Percentiles rank a stretch among this genome's conserved stretches.
phyloP scores from a whole-genome alignment of 1,140 invertebrate genomes.

The Saxidomus purpurata region DNA sequence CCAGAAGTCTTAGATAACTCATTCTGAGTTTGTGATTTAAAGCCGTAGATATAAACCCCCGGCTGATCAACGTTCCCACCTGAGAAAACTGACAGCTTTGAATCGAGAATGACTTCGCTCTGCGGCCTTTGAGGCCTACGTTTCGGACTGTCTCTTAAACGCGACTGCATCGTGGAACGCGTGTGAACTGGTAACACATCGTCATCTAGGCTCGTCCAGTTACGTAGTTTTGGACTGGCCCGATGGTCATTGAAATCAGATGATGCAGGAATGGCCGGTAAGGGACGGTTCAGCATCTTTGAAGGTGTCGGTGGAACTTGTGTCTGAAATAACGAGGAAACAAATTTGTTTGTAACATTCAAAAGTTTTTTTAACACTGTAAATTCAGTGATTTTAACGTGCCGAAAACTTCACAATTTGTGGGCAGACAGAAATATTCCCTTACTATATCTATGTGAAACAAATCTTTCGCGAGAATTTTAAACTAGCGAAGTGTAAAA shows the following conservation, averaged over 20 bases:
- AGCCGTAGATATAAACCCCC: slow-evolving; percentile 75
- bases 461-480: too few relatives aligned
- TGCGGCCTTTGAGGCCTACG: slow-evolving; percentile 70
- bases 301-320: slow-evolving; percentile 47
- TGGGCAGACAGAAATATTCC: too few relatives aligned
- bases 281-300: slow-evolving; percentile 78
- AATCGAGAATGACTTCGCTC: slow-evolving; percentile 74
- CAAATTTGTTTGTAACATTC: neutral
- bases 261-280: slow-evolving; percentile 60
- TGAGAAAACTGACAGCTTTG: slow-evolving; percentile 47
- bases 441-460: too few relatives aligned
- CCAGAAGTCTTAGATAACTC: slow-evolving; percentile 10
- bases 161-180: slow-evolving; percentile 41
- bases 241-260: slow-evolving; percentile 21
- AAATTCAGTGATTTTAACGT: too few relatives aligned
- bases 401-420: too few relatives aligned
- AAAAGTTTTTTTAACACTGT: too few relatives aligned
- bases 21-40: slow-evolving; percentile 65
- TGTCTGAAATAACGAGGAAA: slow-evolving; percentile 34
- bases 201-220: slow-evolving; percentile 78
- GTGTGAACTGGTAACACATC: slow-evolving; percentile 66
- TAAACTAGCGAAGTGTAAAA: too few relatives aligned
- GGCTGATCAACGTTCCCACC: slow-evolving; percentile 62
- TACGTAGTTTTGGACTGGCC: slow-evolving; percentile 63
- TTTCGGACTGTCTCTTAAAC: slow-evolving; percentile 69